A percentile compares a stretch with the other conserved stretches of the same genome.
Conservation (phyloP, 2,113 vertebrate genomes). For the Gadus chalcogrammus region DNA sequence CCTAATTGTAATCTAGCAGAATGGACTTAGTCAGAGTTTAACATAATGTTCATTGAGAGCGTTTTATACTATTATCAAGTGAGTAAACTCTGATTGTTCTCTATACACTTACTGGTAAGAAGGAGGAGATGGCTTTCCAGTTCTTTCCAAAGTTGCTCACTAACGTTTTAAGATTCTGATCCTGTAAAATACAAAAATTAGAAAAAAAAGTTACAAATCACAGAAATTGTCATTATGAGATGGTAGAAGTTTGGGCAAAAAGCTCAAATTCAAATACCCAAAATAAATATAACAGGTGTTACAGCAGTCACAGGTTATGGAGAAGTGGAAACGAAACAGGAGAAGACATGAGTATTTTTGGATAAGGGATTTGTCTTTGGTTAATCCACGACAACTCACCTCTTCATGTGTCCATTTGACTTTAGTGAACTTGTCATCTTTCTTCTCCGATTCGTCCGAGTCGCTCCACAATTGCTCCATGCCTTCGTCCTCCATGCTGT, state of each 20-base stretch:
- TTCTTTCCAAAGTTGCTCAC: constrained; percentile 82
- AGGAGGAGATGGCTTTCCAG: constrained; percentile 86
- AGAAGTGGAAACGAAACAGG: no score
- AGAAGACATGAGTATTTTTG: no score
- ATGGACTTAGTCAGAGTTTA: no score
- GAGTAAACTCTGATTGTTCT: neutral
- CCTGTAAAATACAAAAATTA: constrained; percentile 64
- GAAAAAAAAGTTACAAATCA: no score
- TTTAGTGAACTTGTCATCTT: constrained; percentile 68
- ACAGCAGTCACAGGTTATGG: no score
- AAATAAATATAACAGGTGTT: no score
- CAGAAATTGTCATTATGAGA: no score
- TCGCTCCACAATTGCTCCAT: constrained; percentile 20
- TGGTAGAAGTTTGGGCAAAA: no score
- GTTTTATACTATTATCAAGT: neutral
- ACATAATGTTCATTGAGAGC: no score
- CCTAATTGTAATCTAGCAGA: no score
- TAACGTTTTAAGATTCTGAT: constrained; percentile 84
- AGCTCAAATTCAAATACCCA: no score
- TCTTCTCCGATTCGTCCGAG: constrained; percentile 71
- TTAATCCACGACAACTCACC: constrained; percentile 63
- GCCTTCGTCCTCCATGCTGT: neutral
- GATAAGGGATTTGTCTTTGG: neutral
- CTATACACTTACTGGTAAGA: constrained; percentile 78
- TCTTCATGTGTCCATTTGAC: constrained; percentile 85